Evolutionary conservation across 2,797 vertebrate species (phyloP).

Genomic region (Gymnoscopelus braueri): DNA sequence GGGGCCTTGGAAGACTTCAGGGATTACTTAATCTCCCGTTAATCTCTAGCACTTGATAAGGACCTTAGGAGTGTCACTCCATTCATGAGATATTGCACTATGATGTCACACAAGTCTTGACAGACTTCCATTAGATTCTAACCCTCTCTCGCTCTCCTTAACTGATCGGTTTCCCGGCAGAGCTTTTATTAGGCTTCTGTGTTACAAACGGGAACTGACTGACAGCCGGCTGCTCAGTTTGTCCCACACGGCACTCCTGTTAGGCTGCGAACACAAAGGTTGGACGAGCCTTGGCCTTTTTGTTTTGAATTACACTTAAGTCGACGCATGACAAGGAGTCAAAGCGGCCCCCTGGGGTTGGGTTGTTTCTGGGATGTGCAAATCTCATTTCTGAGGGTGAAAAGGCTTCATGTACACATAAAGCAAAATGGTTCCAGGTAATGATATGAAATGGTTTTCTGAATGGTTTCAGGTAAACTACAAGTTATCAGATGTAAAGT

Average conservation of each 20-base stretch:
- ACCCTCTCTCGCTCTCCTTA: conserved; percentile 18
- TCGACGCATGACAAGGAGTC: conserved; percentile 62
- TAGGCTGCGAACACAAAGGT: conserved; percentile 18
- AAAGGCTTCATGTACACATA: conserved; percentile 55
- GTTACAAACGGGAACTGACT: conserved; percentile 39
- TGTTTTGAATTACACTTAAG: conserved; percentile 18
- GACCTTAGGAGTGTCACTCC: conserved; percentile 37
- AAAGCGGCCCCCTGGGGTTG: conserved; percentile 63
- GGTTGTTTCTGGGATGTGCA: conserved; percentile 76
- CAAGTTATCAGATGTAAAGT: conserved; percentile 63
- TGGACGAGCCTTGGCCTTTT: conserved; percentile 2
- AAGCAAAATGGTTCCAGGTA: conserved; percentile 56
- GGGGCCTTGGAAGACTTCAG: conserved; percentile 47
- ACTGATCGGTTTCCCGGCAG: conserved; percentile 3
- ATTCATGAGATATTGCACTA: conserved; percentile 36
- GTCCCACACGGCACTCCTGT: conserved; percentile 26
- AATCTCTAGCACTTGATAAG: conserved; percentile 57
- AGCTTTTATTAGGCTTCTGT: conserved; percentile 7
- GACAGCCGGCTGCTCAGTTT: conserved; percentile 42
- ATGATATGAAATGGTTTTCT: conserved; percentile 55
- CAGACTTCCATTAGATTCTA: conserved; percentile 30
- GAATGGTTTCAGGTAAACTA: conserved; percentile 49
- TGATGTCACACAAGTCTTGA: conserved; percentile 36
- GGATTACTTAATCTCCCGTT: conserved; percentile 37
- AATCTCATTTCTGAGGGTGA: conserved; percentile 62